Base-by-base conservation (phyloP, 2,888 invertebrate genomes). In the Empis livida region DNA sequence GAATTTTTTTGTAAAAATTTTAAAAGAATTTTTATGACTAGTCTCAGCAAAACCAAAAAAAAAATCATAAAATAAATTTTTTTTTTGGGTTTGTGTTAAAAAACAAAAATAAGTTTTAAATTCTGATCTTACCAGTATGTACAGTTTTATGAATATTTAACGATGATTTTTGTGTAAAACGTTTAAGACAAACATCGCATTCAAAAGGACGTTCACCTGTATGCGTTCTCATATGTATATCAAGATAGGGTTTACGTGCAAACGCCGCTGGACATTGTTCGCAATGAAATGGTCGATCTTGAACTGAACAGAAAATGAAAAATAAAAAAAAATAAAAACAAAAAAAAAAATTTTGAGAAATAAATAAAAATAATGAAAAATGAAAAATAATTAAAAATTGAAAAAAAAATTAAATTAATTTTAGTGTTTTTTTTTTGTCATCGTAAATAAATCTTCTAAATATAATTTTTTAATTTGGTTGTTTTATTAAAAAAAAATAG, bases 141-240 rank as follows among this genome's bases (percentile, higher is more conserved):
- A 57, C 56, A 49, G 57, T 57, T 55, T 55, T 57, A 47, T 57
- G 85, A 56, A 84, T 84, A 72, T 84, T 85, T 59, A 86, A 74
- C 68, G 84, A 84, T 64, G 84, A 84, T 69, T 85, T 85, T 73
- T 86, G 85, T 53, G 84, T 84, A 73, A 85, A 86, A 63, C 83
- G 76, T 72, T 85, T 85, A 62, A 80, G 75, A 70, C 85, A 85
- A 63, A 82, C 74, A 70, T 82, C 82, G 70, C 84, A 85, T 70
- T 84, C 73, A 70, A 75, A 75, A 49, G 75, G 75, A 49, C 75
- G 73, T 45, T 57, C 54, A 41, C 56, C 71, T 15, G 70, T 71
- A 72, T 78, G 78, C 52, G 77, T 77, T 60, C 79, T 71, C 75
- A 74, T 76, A 70, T 80, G 80, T 52, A 79, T 75, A 70, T 75